Evolutionary conservation across 2,797 vertebrate species (phyloP), one percentile per base, ranked within the genome.

Genomic region (Kryptolebias ocellatus): DNA sequence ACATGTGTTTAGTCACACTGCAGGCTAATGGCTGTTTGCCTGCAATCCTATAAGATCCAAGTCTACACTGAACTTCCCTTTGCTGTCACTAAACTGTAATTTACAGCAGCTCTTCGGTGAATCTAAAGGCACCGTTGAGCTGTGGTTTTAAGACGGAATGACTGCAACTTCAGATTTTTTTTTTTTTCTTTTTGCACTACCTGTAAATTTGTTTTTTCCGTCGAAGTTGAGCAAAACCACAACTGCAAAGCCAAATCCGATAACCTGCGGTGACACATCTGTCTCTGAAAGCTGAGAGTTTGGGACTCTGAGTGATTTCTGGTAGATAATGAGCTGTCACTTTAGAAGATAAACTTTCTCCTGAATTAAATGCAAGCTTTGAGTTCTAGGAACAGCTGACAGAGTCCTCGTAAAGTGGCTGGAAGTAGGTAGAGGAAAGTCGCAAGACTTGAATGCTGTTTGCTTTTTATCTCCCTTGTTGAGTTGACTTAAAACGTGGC

Each of bases 11-110:
- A 62, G 58, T 55, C 39, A 7, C n/a, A 2, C 27, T 69, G 39
- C 0, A 4, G 57, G 52, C 61, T 60, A 68, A 64, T 74, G 57
- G 60, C 45, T 78, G 68, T 75, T 73, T 79, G 17, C 62, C 55
- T 72, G 34, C 55, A 72, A 53, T 51, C 60, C 50, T 54, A 5
- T 64, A 59, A 57, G 45, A 79, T 76, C 66, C 52, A 42, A 34
- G 28, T 37, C 53, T 51, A 67, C 46, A 27, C 53, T 31, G 27
- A 53, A 20, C 31, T 67, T 74, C 64, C 60, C 24, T 58, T 31
- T 27, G 45, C 31, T 3, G 5, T 46, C 4, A 28, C 44, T 49
- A 37, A 53, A 27, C 60, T 69, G 46, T 53, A 42, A 44, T 74
- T 73, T 69, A 50, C 8, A 24, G 1, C 16, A 60, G 31, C 17